Evolutionary conservation across 2,113 vertebrate genomes (phyloP).

Genomic region (Hippocampus zosterae): DNA sequence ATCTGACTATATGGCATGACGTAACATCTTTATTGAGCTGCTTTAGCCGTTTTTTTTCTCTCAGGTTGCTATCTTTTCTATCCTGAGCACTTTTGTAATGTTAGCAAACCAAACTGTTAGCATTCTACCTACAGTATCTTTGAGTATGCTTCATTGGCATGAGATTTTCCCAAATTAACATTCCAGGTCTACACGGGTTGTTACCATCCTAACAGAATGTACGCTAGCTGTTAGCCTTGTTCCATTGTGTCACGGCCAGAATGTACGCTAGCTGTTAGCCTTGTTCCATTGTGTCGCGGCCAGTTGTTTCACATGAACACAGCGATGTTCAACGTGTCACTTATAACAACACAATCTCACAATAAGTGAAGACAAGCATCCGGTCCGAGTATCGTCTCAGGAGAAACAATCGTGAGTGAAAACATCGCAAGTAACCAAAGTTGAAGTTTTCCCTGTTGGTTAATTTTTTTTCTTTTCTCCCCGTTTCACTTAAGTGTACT

Average conservation of each 20-base stretch:
- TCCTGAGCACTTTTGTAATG: neutral
- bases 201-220: no score
- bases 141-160: no score
- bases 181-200: no score
- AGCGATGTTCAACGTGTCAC: neutral
- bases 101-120: neutral
- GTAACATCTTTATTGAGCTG: no score
- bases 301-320: neutral
- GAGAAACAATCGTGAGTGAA: constrained; percentile 18
- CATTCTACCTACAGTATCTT: neutral
- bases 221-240: no score
- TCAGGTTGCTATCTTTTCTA: no score
- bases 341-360: neutral
- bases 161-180: no score
- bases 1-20: neutral
- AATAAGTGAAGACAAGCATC: neutral
- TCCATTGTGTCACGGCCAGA: no score
- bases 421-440: constrained; percentile 35
- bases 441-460: neutral
- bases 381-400: neutral
- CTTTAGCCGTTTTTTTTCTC: no score
- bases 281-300: no score
- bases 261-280: no score
- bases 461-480: constrained; percentile 11
- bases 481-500: constrained; percentile 42